Evolutionary conservation across 2,797 vertebrate genomes (phyloP), one percentile per base, ranked within the genome.

Genomic region (Nyctibius grandis): DNA sequence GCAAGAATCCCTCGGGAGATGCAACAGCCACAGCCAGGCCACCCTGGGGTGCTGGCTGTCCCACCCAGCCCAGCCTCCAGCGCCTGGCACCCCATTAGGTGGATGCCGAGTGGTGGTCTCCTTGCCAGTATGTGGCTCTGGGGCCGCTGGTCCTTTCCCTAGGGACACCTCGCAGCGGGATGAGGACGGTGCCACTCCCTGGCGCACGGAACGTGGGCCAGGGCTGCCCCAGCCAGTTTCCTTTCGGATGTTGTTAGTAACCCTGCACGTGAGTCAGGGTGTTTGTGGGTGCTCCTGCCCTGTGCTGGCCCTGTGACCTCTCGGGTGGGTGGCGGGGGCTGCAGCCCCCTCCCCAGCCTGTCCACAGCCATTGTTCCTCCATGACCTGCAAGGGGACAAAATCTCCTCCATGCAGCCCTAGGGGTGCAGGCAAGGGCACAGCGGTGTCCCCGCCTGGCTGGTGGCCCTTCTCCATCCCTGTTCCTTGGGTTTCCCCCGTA

Each of bases 171-270:
- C 3, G 4, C 60, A 79, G 80, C 21, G 8, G 77, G 81, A 86
- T 61, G 67, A 74, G 81, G 57, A 77, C 0, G 0, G 42, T 83
- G 89, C 91, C 92, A 77, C 95, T 95, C 92, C 95, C 79, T 65
- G 34, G 38, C 0, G 9, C 40, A 34, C 79, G 68, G 89, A 96
- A 96, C 94, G 89, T 34, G 82, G 95, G 65, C 57, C 76, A 81
- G 69, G 26, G 65, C 94, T 78, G 87, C 88, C 56, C 67, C 47
- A 69, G 88, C 76, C 92, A 54, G 91, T 90, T 96, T 90, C 47
- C 69, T 76, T 88, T 91, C 0, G 2, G 85, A 86, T 73, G 76
- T 68, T 75, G 44, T 91, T 78, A 25, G 56, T 59, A 93, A 86
- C 25, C 23, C 57, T 4, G 6, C 40, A 28, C 8, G 6, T 80